A percentile compares a stretch with the other conserved stretches of the same genome.
phyloP scores from a whole-genome alignment of 2,888 invertebrate species.

The Trichogramma evanescens region DNA sequence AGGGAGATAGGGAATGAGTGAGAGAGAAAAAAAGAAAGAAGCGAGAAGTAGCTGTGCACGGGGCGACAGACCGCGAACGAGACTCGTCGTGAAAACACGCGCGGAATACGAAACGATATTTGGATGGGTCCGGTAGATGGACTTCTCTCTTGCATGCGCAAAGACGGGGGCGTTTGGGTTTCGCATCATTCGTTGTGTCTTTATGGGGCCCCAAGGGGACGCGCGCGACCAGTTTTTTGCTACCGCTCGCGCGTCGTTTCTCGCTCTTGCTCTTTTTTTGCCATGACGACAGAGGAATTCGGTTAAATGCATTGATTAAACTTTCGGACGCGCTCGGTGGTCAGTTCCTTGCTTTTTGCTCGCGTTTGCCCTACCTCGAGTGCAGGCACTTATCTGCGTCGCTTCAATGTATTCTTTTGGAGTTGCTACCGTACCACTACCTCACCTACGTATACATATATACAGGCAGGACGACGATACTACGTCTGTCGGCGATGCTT shows the following conservation, averaged over 20 bases:
- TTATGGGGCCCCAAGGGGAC: neutral
- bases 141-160: neutral
- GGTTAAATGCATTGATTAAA: constrained; percentile 49
- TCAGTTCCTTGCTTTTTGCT: constrained; percentile 33
- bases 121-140: constrained; percentile 2
- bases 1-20: constrained; percentile 23
- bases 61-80: constrained; percentile 19
- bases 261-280: constrained; percentile 44
- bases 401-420: neutral
- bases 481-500: neutral
- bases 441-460: neutral
- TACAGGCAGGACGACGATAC: neutral
- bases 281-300: constrained; percentile 44
- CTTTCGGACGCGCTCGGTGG: constrained; percentile 44
- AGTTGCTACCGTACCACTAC: neutral
- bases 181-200: constrained; percentile 11
- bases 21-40: constrained; percentile 13
- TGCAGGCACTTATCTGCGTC: neutral
- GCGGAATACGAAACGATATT: constrained; percentile 39
- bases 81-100: constrained; percentile 30
- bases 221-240: constrained; percentile 22
- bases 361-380: neutral
- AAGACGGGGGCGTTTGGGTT: constrained; percentile 15
- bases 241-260: constrained; percentile 30
- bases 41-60: constrained; percentile 10